Conservation (phyloP, 2,113 vertebrate species). For the Scomber scombrus region DNA sequence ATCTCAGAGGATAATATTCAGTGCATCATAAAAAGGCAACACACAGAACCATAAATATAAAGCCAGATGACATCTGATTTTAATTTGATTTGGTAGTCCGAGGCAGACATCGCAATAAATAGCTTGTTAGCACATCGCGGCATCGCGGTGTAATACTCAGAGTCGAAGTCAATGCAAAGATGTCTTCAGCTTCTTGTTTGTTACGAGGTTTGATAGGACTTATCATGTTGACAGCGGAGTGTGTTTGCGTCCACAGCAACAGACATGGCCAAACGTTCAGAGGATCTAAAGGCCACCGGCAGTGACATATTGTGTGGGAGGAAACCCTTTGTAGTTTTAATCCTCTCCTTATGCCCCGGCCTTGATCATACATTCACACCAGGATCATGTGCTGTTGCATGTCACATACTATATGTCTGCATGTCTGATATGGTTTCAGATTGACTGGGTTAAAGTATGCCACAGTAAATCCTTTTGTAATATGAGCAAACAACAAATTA, state of each 20-base stretch:
- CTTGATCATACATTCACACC: constrained; percentile 59
- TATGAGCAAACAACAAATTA: constrained; percentile 39
- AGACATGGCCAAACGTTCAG: constrained; percentile 14
- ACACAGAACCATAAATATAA: constrained; percentile 67
- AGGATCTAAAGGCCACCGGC: constrained; percentile 34
- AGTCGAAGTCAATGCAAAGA: background rate
- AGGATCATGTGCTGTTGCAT: constrained; percentile 40
- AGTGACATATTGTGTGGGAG: constrained; percentile 30
- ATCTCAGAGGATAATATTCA: constrained; percentile 37
- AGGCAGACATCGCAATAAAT: constrained; percentile 39
- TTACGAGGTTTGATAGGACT: constrained; percentile 7
- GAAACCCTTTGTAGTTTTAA: constrained; percentile 72
- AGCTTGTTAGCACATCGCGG: constrained; percentile 25
- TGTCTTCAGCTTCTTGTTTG: constrained; percentile 19
- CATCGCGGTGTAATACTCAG: background rate
- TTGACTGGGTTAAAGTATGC: constrained; percentile 36
- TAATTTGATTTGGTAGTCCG: constrained; percentile 55
- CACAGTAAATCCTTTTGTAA: constrained; percentile 50
- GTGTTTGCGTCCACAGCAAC: constrained; percentile 69
- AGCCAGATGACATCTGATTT: constrained; percentile 59
- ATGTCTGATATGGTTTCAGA: constrained; percentile 31
- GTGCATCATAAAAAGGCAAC: constrained; percentile 63
- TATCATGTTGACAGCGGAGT: constrained; percentile 11
- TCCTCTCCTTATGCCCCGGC: constrained; percentile 55
- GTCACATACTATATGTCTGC: constrained; percentile 33